Conservation (phyloP, 1,140 invertebrate species). For the Bombus superbus region DNA sequence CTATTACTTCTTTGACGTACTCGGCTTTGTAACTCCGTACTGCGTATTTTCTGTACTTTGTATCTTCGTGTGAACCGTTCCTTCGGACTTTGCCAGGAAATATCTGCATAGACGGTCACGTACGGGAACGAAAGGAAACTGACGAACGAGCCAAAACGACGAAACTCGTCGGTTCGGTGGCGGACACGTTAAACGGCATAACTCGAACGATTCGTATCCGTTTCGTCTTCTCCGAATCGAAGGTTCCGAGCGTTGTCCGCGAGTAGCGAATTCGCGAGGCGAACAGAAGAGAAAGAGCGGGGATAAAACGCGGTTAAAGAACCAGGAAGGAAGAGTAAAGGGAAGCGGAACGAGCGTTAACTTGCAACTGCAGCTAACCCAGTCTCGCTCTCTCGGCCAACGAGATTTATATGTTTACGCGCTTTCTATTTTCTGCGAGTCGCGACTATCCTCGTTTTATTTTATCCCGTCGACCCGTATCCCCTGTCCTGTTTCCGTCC, state of each 20-base stretch:
- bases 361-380: constrained; percentile 71
- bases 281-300: neutral
- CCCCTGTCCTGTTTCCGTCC: constrained; percentile 48
- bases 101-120: neutral
- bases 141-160: neutral
- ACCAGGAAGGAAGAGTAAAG: constrained; percentile 36
- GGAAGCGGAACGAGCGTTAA: constrained; percentile 72
- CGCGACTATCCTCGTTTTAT: constrained; percentile 74
- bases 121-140: too few relatives aligned
- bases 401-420: constrained; percentile 82
- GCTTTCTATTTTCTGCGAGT: constrained; percentile 77
- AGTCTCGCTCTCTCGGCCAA: constrained; percentile 49
- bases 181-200: neutral
- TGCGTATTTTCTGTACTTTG: too few relatives aligned
- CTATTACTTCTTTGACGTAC: neutral
- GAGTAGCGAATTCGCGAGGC: neutral
- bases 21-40: too few relatives aligned
- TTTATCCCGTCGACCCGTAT: constrained; percentile 66
- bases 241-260: neutral
- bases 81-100: neutral
- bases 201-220: too few relatives aligned
- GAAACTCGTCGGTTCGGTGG: too few relatives aligned
- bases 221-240: neutral
- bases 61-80: too few relatives aligned
- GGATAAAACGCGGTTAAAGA: constrained; percentile 36